These are phyloP conservation scores for Microtus montanus DNA, from an alignment of 2,113 vertebrate genomes.

Conservation along the genomic window DNA sequence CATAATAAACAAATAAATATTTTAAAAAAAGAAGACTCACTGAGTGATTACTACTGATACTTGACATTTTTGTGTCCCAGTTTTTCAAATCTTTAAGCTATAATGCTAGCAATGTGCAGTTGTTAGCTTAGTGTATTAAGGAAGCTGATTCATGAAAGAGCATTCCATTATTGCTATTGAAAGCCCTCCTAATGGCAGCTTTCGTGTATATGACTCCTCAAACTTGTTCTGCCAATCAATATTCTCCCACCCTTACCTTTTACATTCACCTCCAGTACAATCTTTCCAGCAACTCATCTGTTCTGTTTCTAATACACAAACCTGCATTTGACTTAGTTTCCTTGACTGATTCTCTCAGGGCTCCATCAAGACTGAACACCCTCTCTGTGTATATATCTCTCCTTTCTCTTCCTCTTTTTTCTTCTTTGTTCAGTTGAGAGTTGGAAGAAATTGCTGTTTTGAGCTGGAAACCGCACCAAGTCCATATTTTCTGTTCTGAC, in stretches of 20 bases:
- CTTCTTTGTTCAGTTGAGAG: background rate
- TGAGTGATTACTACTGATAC: background rate
- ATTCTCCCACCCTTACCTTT: background rate
- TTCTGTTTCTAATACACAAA: background rate
- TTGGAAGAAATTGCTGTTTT: background rate
- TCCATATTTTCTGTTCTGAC: background rate
- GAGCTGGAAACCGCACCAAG: no score
- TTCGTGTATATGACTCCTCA: background rate
- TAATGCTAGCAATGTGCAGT: background rate
- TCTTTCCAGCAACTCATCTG: accelerated
- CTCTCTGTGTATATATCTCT: background rate
- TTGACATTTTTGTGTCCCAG: background rate
- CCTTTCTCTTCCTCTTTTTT: accelerated
- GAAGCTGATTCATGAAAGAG: background rate
- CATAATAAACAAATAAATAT: no score
- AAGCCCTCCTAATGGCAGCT: accelerated
- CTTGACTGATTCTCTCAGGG: background rate
- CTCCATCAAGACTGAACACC: background rate
- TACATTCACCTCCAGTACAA: accelerated
- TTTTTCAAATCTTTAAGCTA: background rate
- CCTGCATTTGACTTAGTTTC: background rate
- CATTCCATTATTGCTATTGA: accelerated
- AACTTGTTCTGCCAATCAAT: background rate
- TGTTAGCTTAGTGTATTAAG: background rate
- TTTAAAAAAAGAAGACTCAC: accelerated